Conservation (phyloP, 2,888 invertebrate genomes). For the Epinotia ramella region DNA sequence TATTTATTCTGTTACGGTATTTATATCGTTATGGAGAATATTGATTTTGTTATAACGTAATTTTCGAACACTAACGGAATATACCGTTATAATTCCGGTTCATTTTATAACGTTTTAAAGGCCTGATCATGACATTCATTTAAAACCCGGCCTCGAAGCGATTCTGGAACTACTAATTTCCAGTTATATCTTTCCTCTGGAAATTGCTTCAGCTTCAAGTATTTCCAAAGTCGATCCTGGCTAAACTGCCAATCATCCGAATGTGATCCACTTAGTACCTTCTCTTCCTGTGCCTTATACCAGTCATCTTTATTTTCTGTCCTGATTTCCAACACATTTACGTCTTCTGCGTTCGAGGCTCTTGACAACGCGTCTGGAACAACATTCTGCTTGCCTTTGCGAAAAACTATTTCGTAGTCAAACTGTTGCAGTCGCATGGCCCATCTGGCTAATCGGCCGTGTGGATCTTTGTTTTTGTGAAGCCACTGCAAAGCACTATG, state of each 20-base stretch:
- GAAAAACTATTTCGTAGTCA: slow-evolving; percentile 43
- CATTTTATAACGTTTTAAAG: no score
- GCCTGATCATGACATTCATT: slow-evolving; percentile 25
- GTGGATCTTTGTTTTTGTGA: slow-evolving; percentile 35
- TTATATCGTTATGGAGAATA: no score
- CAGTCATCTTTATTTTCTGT: slow-evolving; percentile 22
- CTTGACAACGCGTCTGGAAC: slow-evolving; percentile 38
- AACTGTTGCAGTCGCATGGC: slow-evolving; percentile 41
- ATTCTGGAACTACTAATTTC: slow-evolving; percentile 40
- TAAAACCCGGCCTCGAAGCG: slow-evolving; percentile 16
- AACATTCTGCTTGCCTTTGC: slow-evolving; percentile 41
- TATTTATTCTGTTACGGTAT: no score
- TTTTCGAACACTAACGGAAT: no score
- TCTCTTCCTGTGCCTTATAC: slow-evolving; percentile 13
- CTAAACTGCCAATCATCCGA: slow-evolving; percentile 1
- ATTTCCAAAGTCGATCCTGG: slow-evolving; percentile 35
- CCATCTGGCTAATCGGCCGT: slow-evolving; percentile 45
- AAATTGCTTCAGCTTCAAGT: slow-evolving; percentile 38
- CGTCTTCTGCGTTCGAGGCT: slow-evolving; percentile 1
- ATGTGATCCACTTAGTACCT: background rate
- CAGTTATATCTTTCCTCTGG: slow-evolving; percentile 41
- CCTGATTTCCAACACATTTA: background rate
- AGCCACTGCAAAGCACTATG: slow-evolving; percentile 27
- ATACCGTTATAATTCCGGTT: no score
- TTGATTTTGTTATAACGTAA: no score